Conservation (phyloP, 2,888 invertebrate species). For the Caenorhabditis virilis region DNA sequence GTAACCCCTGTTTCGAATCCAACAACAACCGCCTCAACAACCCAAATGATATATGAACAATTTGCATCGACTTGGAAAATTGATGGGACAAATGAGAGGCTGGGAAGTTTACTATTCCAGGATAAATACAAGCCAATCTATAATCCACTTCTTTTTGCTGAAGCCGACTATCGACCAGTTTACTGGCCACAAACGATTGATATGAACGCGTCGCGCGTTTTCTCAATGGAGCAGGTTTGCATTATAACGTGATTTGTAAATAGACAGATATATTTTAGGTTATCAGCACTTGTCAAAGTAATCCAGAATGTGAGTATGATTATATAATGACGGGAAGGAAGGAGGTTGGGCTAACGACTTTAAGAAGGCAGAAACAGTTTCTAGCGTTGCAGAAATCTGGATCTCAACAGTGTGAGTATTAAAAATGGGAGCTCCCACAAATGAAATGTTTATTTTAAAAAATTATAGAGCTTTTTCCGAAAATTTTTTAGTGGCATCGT, state of each 20-base stretch:
- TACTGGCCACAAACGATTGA: constrained; percentile 51
- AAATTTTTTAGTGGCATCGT: no score
- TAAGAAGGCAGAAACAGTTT: constrained; percentile 45
- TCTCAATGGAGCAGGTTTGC: constrained; percentile 52
- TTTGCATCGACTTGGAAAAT: constrained; percentile 57
- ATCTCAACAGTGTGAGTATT: constrained; percentile 37
- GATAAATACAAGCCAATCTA: constrained; percentile 62
- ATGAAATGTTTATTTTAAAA: neutral
- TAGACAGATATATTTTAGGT: no score
- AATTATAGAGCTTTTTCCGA: no score
- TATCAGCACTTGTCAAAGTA: constrained; percentile 47
- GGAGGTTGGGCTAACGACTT: constrained; percentile 47
- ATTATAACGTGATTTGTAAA: no score
- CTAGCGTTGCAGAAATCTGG: constrained; percentile 40
- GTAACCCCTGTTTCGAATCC: constrained; percentile 43
- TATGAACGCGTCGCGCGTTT: constrained; percentile 53
- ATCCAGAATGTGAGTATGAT: constrained; percentile 55
- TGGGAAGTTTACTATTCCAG: constrained; percentile 55
- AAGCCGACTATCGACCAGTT: constrained; percentile 46
- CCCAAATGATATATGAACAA: constrained; percentile 58
- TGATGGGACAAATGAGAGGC: constrained; percentile 49
- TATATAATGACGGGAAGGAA: constrained; percentile 54
- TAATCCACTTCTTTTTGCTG: constrained; percentile 59
- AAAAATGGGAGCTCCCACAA: neutral
- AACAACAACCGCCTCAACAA: constrained; percentile 46